Conservation (phyloP, 2,888 invertebrate species). For the Therioaphis trifolii region DNA sequence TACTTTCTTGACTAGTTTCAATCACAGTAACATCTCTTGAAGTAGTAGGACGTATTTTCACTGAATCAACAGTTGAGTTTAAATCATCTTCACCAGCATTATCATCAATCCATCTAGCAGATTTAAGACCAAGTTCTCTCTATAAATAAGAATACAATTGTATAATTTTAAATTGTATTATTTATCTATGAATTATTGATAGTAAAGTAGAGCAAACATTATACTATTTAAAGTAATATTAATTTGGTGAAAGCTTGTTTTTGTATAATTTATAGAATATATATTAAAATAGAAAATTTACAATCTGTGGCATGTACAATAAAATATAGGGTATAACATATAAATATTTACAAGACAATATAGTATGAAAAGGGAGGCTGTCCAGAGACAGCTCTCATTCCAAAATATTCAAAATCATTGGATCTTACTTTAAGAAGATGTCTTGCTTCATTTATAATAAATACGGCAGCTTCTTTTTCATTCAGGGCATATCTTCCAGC, state of each 20-base stretch:
- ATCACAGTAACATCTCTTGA: slow-evolving; percentile 50
- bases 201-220: too few species aligned
- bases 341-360: too few species aligned
- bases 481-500: slow-evolving; percentile 85
- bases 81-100: slow-evolving; percentile 33
- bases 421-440: slow-evolving; percentile 71
- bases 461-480: slow-evolving; percentile 82
- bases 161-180: background rate
- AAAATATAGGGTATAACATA: too few species aligned
- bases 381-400: too few species aligned
- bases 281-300: too few species aligned
- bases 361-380: too few species aligned
- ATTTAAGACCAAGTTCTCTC: slow-evolving; percentile 66
- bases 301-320: too few species aligned
- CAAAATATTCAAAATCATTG: too few species aligned
- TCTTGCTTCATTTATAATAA: slow-evolving; percentile 84
- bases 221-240: too few species aligned
- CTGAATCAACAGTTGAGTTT: slow-evolving; percentile 14
- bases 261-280: too few species aligned
- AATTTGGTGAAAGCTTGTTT: too few species aligned
- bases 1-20: slow-evolving; percentile 58
- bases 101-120: slow-evolving; percentile 64
- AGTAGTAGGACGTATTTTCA: slow-evolving; percentile 40
- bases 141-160: slow-evolving; percentile 52
- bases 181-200: background rate